Evolutionary conservation across 2,888 invertebrate genomes (phyloP).

Genomic region (Sympetrum striolatum): DNA sequence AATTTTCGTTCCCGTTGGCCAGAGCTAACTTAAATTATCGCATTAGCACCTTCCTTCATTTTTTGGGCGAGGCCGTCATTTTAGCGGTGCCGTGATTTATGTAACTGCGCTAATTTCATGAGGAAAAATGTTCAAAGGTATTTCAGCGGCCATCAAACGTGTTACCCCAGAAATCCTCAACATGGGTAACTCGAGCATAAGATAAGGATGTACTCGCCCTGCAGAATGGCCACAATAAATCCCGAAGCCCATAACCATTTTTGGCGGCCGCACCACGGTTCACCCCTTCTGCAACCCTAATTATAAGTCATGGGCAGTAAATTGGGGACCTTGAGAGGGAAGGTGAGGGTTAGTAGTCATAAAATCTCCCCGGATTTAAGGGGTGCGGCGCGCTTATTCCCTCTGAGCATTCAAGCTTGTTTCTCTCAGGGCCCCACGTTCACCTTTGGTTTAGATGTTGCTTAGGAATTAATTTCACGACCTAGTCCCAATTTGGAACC

Average conservation of each 20-base stretch:
- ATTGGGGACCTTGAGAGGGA: background rate
- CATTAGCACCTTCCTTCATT: too few species aligned
- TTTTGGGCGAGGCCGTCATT: too few species aligned
- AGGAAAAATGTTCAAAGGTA: too few species aligned
- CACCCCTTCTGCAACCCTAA: background rate
- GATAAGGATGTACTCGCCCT: background rate
- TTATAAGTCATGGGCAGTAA: background rate
- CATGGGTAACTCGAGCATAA: background rate
- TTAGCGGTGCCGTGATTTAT: too few species aligned
- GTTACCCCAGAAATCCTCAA: background rate
- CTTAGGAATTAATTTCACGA: too few species aligned
- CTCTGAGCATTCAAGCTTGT: background rate
- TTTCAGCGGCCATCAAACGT: background rate
- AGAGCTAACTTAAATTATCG: too few species aligned
- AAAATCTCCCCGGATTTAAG: background rate
- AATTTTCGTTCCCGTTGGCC: too few species aligned
- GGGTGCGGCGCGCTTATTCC: background rate
- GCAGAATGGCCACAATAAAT: background rate
- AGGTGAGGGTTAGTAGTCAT: background rate
- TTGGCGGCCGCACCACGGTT: background rate
- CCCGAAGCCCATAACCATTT: background rate
- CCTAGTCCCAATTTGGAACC: too few species aligned
- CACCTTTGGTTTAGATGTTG: too few species aligned
- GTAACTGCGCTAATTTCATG: too few species aligned
- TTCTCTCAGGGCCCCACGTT: background rate